These are phyloP conservation scores for Spilogale gracilis DNA, from an alignment of 2,113 vertebrate species.

Conservation along the genomic window DNA sequence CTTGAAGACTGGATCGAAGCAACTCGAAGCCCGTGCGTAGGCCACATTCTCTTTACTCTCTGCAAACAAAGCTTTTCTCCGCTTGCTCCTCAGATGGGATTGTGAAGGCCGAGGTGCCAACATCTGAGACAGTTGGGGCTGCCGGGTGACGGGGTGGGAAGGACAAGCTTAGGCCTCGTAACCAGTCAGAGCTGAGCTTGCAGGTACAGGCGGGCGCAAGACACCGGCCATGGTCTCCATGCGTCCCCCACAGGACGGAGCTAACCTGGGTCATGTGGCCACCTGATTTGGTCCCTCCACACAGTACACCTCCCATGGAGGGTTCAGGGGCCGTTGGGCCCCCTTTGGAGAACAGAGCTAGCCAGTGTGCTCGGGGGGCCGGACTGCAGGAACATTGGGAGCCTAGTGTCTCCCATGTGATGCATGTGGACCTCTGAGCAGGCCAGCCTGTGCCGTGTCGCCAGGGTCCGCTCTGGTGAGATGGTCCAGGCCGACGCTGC, in stretches of 20 bases:
- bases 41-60: background rate
- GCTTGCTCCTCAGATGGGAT: background rate
- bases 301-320: accelerated
- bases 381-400: accelerated
- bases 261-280: too few relatives aligned
- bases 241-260: background rate
- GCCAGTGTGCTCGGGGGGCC: background rate
- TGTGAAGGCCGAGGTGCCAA: background rate
- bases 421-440: accelerated
- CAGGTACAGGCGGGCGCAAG: background rate
- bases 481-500: background rate
- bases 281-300: too few relatives aligned
- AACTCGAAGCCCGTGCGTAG: accelerated
- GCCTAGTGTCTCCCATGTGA: accelerated
- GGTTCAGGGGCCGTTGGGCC: accelerated
- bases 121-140: too few relatives aligned
- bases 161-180: background rate
- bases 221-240: too few relatives aligned
- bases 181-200: background rate
- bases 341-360: background rate
- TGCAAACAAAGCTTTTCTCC: too few relatives aligned
- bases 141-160: background rate
- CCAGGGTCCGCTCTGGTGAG: background rate
- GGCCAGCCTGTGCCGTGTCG: accelerated
- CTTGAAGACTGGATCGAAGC: background rate